A percentile compares a stretch with the other conserved stretches of the same genome.
Evolutionary conservation across 37 sponge, comb jelly and placozoan genomes (phyloP).

Genomic region (Mnemiopsis leidyi): DNA sequence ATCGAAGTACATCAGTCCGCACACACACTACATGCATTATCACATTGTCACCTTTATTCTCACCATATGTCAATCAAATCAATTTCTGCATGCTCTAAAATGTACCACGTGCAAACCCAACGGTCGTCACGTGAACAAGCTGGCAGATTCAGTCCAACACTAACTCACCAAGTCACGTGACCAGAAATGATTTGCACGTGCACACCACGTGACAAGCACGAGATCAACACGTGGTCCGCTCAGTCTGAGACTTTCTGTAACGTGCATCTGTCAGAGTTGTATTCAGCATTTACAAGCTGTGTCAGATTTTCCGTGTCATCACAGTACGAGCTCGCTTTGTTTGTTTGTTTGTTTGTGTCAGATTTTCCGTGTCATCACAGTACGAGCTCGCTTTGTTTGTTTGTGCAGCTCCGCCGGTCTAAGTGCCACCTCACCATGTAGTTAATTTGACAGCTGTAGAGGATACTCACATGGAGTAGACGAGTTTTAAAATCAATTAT

Average conservation of each 20-base stretch:
- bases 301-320: background rate
- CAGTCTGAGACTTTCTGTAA: background rate
- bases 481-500: no score
- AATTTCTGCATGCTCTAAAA: background rate
- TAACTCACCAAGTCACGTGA: background rate
- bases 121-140: background rate
- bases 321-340: no score
- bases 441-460: no score
- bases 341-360: no score
- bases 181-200: background rate
- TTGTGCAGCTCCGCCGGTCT: no score
- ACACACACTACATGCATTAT: no score
- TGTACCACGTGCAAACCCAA: background rate
- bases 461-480: no score
- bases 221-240: background rate
- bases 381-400: no score
- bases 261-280: background rate
- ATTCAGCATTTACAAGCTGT: background rate
- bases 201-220: background rate
- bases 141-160: background rate
- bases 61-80: background rate
- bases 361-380: background rate
- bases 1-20: no score
- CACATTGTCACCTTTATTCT: background rate
- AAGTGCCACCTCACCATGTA: no score